A percentile compares a stretch with the other conserved stretches of the same genome.
These are phyloP conservation scores for Aspidapion aeneum DNA, from an alignment of 2,888 invertebrate genomes.

Conservation along the genomic window DNA sequence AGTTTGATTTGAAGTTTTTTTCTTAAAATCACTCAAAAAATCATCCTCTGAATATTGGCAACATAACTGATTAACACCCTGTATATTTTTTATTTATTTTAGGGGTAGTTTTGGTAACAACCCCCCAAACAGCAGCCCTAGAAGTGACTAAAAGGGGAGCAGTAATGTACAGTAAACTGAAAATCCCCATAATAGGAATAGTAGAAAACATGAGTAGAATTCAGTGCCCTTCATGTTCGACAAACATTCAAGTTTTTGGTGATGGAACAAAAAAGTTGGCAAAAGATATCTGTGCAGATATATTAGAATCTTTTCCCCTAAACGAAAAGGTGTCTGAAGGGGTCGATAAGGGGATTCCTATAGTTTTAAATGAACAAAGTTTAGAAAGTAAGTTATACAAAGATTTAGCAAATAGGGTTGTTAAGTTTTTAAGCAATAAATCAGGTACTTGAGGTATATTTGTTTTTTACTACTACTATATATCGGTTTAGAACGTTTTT, in stretches of 20 bases:
- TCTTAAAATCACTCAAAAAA: too few species aligned
- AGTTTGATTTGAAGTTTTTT: too few species aligned
- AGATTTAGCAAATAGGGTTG: slow-evolving; percentile 34
- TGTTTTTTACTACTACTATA: too few species aligned
- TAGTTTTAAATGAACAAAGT: slow-evolving; percentile 60
- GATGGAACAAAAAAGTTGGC: slow-evolving; percentile 60
- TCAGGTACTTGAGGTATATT: background rate
- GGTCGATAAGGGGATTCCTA: slow-evolving; percentile 71
- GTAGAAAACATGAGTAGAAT: slow-evolving; percentile 88
- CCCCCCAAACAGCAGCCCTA: slow-evolving; percentile 85
- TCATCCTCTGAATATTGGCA: too few species aligned
- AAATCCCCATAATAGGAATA: slow-evolving; percentile 81
- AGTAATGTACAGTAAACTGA: slow-evolving; percentile 81
- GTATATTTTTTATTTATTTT: too few species aligned
- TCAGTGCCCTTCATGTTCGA: slow-evolving; percentile 72
- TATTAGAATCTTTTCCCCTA: slow-evolving; percentile 72
- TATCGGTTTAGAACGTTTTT: too few species aligned
- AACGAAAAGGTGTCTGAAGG: slow-evolving; percentile 64
- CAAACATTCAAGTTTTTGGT: slow-evolving; percentile 71
- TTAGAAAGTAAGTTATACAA: slow-evolving; percentile 30
- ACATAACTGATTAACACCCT: too few species aligned
- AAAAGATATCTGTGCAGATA: slow-evolving; percentile 59
- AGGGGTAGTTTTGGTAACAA: slow-evolving; percentile 88
- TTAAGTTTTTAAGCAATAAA: slow-evolving; percentile 28
- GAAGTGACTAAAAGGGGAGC: slow-evolving; percentile 84